phyloP scores from a whole-genome alignment of 2,113 vertebrate species.

The Malurus melanocephalus region DNA sequence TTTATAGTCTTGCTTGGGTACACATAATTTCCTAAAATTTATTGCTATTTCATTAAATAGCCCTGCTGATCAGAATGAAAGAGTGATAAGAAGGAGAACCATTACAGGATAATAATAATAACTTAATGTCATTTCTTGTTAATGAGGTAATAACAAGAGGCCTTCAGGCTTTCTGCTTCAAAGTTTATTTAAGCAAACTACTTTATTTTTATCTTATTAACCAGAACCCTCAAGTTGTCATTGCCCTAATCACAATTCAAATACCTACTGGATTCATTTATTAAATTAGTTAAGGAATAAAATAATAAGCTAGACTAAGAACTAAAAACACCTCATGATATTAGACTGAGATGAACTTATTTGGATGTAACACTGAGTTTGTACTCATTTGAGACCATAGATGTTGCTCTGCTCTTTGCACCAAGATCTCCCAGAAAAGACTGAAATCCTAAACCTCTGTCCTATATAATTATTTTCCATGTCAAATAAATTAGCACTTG shows the following conservation, averaged over 20 bases:
- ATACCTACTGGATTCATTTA: background rate
- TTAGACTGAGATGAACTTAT: background rate
- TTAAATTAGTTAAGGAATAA: slow-evolving; percentile 20
- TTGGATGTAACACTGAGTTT: background rate
- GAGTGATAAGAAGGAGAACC: slow-evolving; percentile 5
- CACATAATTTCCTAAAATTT: slow-evolving; percentile 9
- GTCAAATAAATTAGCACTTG: background rate
- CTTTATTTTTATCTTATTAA: slow-evolving; percentile 44
- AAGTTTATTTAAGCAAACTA: slow-evolving; percentile 55
- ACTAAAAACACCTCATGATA: background rate
- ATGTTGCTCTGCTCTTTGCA: background rate
- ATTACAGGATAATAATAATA: slow-evolving; percentile 38
- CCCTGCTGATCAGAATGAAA: slow-evolving; percentile 29
- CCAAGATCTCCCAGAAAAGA: background rate
- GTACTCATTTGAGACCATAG: background rate
- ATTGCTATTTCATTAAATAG: slow-evolving; percentile 43
- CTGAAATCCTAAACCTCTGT: background rate
- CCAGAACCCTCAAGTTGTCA: background rate
- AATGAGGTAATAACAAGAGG: slow-evolving; percentile 55
- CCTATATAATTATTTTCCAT: background rate
- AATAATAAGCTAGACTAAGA: background rate
- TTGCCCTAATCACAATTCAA: background rate
- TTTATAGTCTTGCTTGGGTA: background rate
- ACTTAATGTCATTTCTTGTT: slow-evolving; percentile 50
- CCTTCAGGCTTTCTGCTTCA: slow-evolving; percentile 37